Conservation (phyloP, 2,113 vertebrate genomes). For the Ascaphus truei region DNA sequence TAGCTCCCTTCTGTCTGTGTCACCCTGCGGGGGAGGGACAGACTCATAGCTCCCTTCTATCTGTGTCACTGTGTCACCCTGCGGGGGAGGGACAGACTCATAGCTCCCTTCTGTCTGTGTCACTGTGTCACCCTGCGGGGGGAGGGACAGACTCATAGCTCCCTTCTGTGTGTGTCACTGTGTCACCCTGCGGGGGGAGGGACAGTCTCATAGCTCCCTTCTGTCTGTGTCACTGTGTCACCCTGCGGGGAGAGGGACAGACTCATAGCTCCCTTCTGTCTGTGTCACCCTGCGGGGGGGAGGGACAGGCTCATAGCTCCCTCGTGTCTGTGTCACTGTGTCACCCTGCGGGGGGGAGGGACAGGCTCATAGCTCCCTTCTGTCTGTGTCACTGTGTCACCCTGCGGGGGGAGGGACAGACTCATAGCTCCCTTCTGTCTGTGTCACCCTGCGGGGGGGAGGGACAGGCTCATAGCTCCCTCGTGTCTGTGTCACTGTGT, state of each 20-base stretch:
- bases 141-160: not conserved
- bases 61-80: slow-evolving; percentile 26
- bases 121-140: no score
- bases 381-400: no score
- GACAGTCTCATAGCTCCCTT: no score
- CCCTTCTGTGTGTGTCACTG: no score
- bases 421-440: not conserved
- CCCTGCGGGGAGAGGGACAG: not conserved
- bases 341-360: slow-evolving; percentile 17
- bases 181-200: not conserved
- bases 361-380: not conserved
- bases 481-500: not conserved
- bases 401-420: not conserved
- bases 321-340: not conserved
- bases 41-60: not conserved
- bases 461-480: no score
- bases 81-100: not conserved
- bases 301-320: not conserved
- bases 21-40: not conserved
- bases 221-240: not conserved
- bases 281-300: not conserved
- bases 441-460: not conserved
- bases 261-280: not conserved
- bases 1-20: not conserved
- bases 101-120: no score